Evolutionary conservation across 2,797 vertebrate genomes (phyloP).

Genomic region (Somateria mollissima): DNA sequence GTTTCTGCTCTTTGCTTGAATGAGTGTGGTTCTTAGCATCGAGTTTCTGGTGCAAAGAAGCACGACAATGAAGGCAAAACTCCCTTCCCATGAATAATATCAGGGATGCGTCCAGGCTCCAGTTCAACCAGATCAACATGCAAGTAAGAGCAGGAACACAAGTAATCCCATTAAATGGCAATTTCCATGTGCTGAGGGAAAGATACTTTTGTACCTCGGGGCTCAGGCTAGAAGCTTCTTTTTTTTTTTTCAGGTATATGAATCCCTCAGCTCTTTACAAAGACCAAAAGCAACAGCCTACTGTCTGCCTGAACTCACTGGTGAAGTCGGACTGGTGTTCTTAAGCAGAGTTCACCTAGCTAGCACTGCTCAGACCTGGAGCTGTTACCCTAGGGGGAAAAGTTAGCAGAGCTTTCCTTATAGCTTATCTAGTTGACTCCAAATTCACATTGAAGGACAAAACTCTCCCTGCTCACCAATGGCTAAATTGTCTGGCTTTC

Average conservation of each 20-base stretch:
- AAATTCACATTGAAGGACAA: not conserved
- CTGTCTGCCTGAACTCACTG: not conserved
- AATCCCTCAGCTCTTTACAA: not conserved
- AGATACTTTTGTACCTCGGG: not conserved
- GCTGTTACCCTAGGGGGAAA: not conserved
- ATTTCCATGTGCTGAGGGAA: not conserved
- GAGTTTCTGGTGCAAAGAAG: not conserved
- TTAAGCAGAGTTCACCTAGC: not conserved
- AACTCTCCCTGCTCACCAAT: not conserved
- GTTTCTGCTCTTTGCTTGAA: conserved; percentile 11
- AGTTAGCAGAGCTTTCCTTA: not conserved
- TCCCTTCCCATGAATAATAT: not conserved
- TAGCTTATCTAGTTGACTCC: not conserved
- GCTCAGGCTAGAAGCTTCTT: not conserved
- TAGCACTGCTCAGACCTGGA: not conserved
- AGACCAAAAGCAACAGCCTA: not conserved
- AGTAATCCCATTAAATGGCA: not conserved
- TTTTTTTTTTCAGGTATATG: not conserved
- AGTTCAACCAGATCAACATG: not conserved
- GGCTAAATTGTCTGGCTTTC: not conserved
- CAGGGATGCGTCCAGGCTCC: not conserved
- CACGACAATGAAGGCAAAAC: not conserved
- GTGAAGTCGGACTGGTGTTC: not conserved
- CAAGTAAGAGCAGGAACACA: not conserved
- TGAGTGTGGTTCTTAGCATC: not conserved